Evolutionary conservation across 2,113 vertebrate genomes (phyloP).

Genomic region (Peromyscus polionotus): DNA sequence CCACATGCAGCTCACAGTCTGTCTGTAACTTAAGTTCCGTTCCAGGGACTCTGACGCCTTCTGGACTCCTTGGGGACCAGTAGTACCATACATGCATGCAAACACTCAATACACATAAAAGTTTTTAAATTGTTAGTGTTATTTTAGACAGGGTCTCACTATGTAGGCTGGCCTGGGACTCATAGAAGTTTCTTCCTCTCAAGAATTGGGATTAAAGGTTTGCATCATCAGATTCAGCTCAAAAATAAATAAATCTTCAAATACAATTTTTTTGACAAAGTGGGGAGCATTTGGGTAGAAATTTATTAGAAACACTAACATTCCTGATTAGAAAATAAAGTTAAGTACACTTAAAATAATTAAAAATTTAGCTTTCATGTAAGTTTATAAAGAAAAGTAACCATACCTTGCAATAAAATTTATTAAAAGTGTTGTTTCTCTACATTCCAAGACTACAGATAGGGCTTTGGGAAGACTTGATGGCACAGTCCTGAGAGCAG

Average conservation of each 20-base stretch:
- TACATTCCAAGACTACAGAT: background rate
- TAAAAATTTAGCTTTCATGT: background rate
- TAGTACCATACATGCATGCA: background rate
- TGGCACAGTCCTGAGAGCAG: background rate
- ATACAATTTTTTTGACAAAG: background rate
- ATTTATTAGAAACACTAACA: background rate
- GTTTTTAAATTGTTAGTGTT: background rate
- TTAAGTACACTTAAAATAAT: conserved; percentile 38
- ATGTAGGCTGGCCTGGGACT: background rate
- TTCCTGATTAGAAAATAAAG: conserved; percentile 11
- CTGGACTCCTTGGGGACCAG: background rate
- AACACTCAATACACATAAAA: background rate
- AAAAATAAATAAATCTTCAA: background rate
- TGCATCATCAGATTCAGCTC: background rate
- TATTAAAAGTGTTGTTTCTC: background rate
- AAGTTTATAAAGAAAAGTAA: conserved; percentile 11
- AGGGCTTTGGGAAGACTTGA: background rate
- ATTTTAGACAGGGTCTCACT: background rate
- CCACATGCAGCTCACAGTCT: background rate
- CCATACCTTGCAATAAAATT: background rate
- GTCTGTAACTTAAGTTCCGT: background rate
- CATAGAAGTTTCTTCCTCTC: background rate
- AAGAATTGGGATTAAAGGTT: background rate
- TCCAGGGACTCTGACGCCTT: no score
- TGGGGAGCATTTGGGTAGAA: background rate